Evolutionary conservation across 2,888 invertebrate species (phyloP).

Genomic region (Drosophila ustulata): DNA sequence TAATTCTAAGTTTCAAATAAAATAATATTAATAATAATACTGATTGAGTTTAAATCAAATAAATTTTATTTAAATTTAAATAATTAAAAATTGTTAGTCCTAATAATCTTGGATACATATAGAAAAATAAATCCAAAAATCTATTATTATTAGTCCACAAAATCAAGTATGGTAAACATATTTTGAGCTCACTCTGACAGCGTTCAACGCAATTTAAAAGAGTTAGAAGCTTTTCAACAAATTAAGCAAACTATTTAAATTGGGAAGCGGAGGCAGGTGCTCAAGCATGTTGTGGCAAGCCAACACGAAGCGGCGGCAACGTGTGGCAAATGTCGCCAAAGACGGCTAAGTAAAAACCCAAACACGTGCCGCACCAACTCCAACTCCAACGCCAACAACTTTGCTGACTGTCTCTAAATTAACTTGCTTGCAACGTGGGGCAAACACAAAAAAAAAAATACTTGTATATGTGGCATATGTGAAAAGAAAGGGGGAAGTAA

Average conservation of each 20-base stretch:
- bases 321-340: slow-evolving; percentile 24
- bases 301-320: slow-evolving; percentile 25
- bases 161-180: too few species aligned
- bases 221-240: not conserved
- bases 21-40: too few species aligned
- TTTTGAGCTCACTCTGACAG: too few species aligned
- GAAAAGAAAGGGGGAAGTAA: not conserved
- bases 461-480: not conserved
- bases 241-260: not conserved
- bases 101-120: too few species aligned
- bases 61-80: too few species aligned
- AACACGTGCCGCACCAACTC: slow-evolving; percentile 42
- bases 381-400: slow-evolving; percentile 12
- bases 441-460: slow-evolving; percentile 4
- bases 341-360: slow-evolving; percentile 23
- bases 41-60: too few species aligned
- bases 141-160: too few species aligned
- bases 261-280: slow-evolving; percentile 6
- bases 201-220: too few species aligned
- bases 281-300: slow-evolving; percentile 8
- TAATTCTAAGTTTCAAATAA: too few species aligned
- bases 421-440: slow-evolving; percentile 48
- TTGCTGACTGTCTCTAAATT: slow-evolving; percentile 63
- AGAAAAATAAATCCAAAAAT: too few species aligned
- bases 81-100: too few species aligned